Conservation (phyloP, 92 coral and sea anemone species). For the Porites divaricata region DNA sequence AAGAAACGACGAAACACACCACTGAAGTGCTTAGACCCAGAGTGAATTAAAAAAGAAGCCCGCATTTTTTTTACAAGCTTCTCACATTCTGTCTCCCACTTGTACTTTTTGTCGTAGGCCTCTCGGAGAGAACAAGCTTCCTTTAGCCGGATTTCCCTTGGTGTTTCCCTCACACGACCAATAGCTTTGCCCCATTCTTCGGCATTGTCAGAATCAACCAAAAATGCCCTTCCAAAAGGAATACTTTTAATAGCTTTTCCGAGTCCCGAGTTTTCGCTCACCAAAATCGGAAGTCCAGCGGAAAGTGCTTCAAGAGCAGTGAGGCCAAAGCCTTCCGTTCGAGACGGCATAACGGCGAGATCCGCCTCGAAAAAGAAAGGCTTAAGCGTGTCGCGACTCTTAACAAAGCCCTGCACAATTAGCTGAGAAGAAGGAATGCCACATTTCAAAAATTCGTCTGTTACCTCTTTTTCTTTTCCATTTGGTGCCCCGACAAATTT, state of each 20-base stretch:
- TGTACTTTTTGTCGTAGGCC: background rate
- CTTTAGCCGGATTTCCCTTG: background rate
- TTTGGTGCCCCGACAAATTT: background rate
- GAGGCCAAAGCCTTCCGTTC: constrained; percentile 11
- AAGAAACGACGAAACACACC: no score
- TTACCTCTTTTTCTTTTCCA: background rate
- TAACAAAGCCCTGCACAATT: background rate
- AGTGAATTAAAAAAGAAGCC: background rate
- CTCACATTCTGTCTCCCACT: background rate
- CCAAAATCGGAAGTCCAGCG: constrained; percentile 10
- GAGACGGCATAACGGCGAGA: constrained; percentile 12
- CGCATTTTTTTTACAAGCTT: background rate
- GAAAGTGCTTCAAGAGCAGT: background rate
- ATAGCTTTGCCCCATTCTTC: background rate
- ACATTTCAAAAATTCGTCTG: no score
- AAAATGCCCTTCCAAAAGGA: background rate
- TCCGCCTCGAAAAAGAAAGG: background rate
- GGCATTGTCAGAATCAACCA: background rate
- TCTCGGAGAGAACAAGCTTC: background rate
- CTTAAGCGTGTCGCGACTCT: background rate
- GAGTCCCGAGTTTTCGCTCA: background rate
- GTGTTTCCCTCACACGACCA: background rate
- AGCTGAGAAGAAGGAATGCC: background rate
- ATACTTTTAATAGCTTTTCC: background rate
- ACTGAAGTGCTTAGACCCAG: background rate